Base-by-base conservation (phyloP, 2,888 invertebrate genomes). In the Andrena flavipes region DNA sequence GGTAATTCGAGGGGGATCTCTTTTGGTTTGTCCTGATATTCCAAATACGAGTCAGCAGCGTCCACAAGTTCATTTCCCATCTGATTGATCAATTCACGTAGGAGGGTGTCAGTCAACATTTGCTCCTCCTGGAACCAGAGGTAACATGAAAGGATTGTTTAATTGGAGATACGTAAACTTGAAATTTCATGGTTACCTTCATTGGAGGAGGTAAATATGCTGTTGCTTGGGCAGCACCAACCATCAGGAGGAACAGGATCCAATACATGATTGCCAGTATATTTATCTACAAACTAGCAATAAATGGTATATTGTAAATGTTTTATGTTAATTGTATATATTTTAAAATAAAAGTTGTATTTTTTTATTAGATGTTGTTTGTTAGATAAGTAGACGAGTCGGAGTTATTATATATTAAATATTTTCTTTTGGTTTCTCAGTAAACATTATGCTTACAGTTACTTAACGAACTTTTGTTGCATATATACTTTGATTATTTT, bases 1-100 rank as follows among this genome's bases (percentile, higher is more conserved):
- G 95, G 95, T 85, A 94, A 49, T 48, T 93, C 93, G 2, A 91
- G 76, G 0, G 93, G 92, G 49, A 93, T 91, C 85, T 94, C 93
- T 78, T 94, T 93, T 0, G 94, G 92, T 67, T 95, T 95, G 42
- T 92, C 93, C 16, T 96, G 95, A 88, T 96, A 96, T 89, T 96
- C 96, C 87, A 96, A 92, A 92, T 96, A 97, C 60, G 95, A 93
- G 78, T 96, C 96, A 1, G 96, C 95, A 2, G 95, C 95, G 74
- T 96, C 96, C 81, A 95, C 95, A 89, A 97, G 95, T 77, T 97
- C 97, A 89, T 96, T 97, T 76, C 96, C 96, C 96, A 97, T 97
- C 80, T 96, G 96, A 92, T 96, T 97, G 68, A 97, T 96, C 42
- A 97, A 95, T 91, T 97, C 97, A 84, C 97, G 96, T 77, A 98